Evolutionary conservation across 2,888 invertebrate species (phyloP).

Genomic region (Lasioglossum marginatum): DNA sequence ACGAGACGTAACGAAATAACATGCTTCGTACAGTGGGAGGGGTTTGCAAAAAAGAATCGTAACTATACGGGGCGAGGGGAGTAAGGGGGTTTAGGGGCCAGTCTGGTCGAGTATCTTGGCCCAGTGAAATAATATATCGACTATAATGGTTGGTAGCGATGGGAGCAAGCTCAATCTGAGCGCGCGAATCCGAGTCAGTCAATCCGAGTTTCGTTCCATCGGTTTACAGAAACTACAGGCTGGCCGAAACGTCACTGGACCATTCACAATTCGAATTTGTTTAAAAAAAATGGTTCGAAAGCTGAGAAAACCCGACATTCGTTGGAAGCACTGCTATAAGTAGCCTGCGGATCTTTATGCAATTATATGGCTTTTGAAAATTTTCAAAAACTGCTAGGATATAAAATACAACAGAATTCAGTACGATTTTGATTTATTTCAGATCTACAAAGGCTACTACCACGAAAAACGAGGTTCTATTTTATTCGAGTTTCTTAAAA

Average conservation of each 20-base stretch:
- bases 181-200: neutral
- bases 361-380: no score
- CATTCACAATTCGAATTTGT: no score
- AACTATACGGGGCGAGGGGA: conserved; percentile 29
- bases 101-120: conserved; percentile 51
- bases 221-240: neutral
- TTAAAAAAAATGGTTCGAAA: neutral
- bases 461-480: no score
- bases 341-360: no score
- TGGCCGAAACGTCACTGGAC: neutral
- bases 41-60: conserved; percentile 36
- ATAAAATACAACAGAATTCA: no score
- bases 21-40: conserved; percentile 8
- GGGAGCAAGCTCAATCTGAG: conserved; percentile 12
- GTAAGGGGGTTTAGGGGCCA: neutral
- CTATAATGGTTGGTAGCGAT: conserved; percentile 40
- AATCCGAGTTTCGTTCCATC: neutral
- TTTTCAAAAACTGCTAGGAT: no score
- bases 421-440: no score
- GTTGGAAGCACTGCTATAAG: no score
- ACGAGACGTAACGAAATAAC: conserved; percentile 39
- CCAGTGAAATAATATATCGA: conserved; percentile 62
- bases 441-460: no score
- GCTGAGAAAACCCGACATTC: no score
- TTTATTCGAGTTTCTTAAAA: no score